Evolutionary conservation across 1,140 invertebrate species (phyloP).

Genomic region (Drosophila rhopaloa): DNA sequence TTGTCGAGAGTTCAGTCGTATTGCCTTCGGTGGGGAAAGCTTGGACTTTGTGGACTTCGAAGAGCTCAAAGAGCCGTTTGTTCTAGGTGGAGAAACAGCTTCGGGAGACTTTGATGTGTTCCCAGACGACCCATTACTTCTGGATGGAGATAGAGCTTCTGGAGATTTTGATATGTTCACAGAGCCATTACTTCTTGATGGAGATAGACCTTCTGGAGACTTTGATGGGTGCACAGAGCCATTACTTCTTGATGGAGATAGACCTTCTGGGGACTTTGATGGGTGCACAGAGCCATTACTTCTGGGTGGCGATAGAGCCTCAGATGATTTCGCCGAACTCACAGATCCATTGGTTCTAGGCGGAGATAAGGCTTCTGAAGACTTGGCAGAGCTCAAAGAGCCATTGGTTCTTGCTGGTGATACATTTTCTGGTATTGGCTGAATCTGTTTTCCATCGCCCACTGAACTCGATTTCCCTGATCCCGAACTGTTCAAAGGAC

Average conservation of each 20-base stretch:
- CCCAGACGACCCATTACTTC: too few relatives aligned
- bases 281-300: constrained; percentile 15
- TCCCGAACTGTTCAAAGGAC: constrained; percentile 44
- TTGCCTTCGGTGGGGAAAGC: constrained; percentile 70
- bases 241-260: constrained; percentile 19
- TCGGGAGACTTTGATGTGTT: constrained; percentile 5
- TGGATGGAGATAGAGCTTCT: too few relatives aligned
- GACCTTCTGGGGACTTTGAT: constrained; percentile 7
- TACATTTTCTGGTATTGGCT: constrained; percentile 48
- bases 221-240: constrained; percentile 18
- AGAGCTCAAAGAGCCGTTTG: constrained; percentile 16
- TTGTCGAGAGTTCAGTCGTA: constrained; percentile 71
- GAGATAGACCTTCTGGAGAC: not conserved
- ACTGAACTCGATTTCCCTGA: constrained; percentile 20
- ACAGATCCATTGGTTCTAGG: constrained; percentile 18
- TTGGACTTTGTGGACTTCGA: constrained; percentile 66
- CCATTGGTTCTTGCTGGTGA: constrained; percentile 61
- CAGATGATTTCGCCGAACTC: constrained; percentile 30
- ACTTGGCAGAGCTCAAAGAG: constrained; percentile 10
- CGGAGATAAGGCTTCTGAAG: constrained; percentile 6
- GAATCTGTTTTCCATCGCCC: constrained; percentile 14
- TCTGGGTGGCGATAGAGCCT: constrained; percentile 64
- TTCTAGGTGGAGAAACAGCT: constrained; percentile 8
- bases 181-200: too few relatives aligned
- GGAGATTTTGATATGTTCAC: constrained; percentile 14